These are phyloP conservation scores for Sicus ferrugineus DNA, from an alignment of 2,888 invertebrate species.

Conservation along the genomic window DNA sequence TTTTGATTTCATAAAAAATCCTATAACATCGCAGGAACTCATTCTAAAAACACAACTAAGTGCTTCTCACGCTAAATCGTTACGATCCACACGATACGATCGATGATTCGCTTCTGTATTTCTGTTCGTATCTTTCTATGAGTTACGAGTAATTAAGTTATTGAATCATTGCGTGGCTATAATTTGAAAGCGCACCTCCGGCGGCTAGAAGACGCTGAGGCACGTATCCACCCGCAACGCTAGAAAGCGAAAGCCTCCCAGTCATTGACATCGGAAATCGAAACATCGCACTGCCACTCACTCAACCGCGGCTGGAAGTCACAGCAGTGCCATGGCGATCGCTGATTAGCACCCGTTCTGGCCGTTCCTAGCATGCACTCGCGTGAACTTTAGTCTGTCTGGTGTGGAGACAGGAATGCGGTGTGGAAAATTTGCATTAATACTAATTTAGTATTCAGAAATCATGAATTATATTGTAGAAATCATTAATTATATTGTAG, in stretches of 20 bases:
- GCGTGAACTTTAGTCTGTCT: no score
- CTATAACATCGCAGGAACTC: no score
- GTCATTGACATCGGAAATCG: conserved; percentile 57
- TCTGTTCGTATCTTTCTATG: not conserved
- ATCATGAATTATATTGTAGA: no score
- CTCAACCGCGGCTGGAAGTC: not conserved
- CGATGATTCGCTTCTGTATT: not conserved
- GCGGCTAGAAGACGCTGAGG: conserved; percentile 16
- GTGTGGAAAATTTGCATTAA: no score
- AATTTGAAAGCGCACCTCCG: not conserved
- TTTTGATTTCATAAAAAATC: not conserved
- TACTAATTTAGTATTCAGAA: no score
- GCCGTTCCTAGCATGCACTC: no score
- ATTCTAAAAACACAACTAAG: no score
- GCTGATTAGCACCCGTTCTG: not conserved
- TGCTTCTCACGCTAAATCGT: no score
- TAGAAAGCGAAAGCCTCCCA: conserved; percentile 58
- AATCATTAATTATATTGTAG: no score
- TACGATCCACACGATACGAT: no score
- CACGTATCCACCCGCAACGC: not conserved
- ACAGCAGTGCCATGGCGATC: no score
- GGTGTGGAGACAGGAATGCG: no score
- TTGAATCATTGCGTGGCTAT: not conserved
- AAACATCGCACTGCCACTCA: conserved; percentile 4
- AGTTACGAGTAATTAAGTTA: conserved; percentile 1